phyloP scores from a whole-genome alignment of 2,888 invertebrate genomes.

The Microdon myrmicae region DNA sequence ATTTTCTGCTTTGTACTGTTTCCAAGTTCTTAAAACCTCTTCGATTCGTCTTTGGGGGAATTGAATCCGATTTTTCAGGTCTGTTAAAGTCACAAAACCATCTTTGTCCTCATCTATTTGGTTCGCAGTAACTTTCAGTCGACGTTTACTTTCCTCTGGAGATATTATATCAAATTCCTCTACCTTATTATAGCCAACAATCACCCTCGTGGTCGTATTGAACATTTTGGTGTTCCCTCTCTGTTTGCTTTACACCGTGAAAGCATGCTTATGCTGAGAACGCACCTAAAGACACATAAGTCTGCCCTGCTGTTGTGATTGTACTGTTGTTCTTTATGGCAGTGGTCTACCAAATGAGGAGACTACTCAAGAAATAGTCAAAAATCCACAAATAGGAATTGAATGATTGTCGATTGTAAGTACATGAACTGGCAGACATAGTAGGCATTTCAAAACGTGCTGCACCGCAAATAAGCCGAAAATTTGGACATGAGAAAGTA shows the following conservation, averaged over 20 bases:
- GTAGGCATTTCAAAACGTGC: too few relatives aligned
- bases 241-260: conserved; percentile 78
- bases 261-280: background rate
- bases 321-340: too few relatives aligned
- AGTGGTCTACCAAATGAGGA: too few relatives aligned
- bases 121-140: conserved; percentile 90
- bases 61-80: conserved; percentile 95
- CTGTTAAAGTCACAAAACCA: conserved; percentile 83
- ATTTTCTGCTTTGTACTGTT: conserved; percentile 81
- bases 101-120: conserved; percentile 91
- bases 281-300: too few relatives aligned
- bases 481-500: too few relatives aligned
- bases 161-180: conserved; percentile 92
- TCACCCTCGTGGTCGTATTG: conserved; percentile 98
- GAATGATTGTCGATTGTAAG: too few relatives aligned
- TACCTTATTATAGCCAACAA: conserved; percentile 92
- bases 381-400: too few relatives aligned
- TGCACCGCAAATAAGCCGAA: too few relatives aligned
- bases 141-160: conserved; percentile 93
- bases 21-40: conserved; percentile 94
- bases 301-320: too few relatives aligned
- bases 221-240: conserved; percentile 82
- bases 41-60: conserved; percentile 90
- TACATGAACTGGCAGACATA: too few relatives aligned
- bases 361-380: too few relatives aligned